phyloP scores from a whole-genome alignment of 2,113 vertebrate species.

The Catharus fuscescens region DNA sequence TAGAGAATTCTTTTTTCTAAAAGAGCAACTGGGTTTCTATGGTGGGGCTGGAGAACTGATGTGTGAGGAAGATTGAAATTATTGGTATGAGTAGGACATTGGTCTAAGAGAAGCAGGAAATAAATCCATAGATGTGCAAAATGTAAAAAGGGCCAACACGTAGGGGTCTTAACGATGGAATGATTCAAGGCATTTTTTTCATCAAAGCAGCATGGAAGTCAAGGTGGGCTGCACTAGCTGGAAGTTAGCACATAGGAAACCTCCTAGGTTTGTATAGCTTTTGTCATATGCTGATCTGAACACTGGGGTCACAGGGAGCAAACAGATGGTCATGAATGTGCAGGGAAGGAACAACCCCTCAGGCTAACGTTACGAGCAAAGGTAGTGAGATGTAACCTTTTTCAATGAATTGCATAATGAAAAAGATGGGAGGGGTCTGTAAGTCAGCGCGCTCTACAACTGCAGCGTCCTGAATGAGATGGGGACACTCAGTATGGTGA shows the following conservation, averaged over 20 bases:
- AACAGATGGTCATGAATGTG: neutral
- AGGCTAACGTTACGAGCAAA: fast-evolving
- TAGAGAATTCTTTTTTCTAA: neutral
- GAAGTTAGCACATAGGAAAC: neutral
- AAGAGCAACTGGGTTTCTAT: neutral
- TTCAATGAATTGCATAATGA: fast-evolving
- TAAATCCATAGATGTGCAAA: neutral
- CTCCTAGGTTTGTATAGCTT: neutral
- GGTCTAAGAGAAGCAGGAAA: neutral
- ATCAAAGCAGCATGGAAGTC: neutral
- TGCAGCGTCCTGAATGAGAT: neutral
- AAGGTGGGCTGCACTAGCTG: neutral
- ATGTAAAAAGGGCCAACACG: neutral
- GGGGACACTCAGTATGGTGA: neutral
- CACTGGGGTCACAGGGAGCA: neutral
- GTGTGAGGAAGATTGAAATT: neutral
- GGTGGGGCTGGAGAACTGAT: neutral
- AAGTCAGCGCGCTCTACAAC: neutral
- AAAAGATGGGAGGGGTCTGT: neutral
- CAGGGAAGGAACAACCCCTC: neutral
- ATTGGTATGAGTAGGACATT: neutral
- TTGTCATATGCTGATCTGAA: neutral
- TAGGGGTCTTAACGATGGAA: neutral
- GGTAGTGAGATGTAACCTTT: neutral
- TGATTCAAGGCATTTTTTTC: neutral